phyloP scores from a whole-genome alignment of 2,888 invertebrate genomes.

The Conchocele bisecta region DNA sequence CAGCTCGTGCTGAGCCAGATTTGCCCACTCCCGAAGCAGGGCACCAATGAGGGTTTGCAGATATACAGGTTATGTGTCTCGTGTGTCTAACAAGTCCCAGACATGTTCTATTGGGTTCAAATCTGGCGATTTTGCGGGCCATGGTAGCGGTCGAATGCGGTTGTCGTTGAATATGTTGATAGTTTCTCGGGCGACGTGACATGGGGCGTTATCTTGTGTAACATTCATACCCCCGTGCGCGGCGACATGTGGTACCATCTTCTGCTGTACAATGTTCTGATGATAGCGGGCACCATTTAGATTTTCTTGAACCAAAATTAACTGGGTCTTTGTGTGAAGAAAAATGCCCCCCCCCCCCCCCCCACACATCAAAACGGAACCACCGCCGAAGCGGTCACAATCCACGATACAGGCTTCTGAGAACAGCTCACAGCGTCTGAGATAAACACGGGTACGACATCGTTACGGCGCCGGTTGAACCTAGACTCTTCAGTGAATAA shows the following conservation, averaged over 20 bases:
- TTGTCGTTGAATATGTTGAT: background rate
- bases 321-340: slow-evolving; percentile 13
- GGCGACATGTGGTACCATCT: slow-evolving; percentile 1
- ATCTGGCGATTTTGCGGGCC: slow-evolving; percentile 23
- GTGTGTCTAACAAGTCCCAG: slow-evolving; percentile 23
- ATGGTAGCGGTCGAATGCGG: slow-evolving; percentile 17
- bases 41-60: too few relatives aligned
- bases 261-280: slow-evolving; percentile 6
- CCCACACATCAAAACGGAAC: slow-evolving; percentile 27
- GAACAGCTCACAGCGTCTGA: slow-evolving; percentile 23
- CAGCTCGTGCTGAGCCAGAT: too few relatives aligned
- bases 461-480: background rate
- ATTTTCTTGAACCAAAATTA: slow-evolving; percentile 8
- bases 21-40: too few relatives aligned
- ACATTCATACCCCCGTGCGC: slow-evolving; percentile 18
- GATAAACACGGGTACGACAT: slow-evolving; percentile 17
- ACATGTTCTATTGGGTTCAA: slow-evolving; percentile 30
- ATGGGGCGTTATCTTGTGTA: slow-evolving; percentile 28
- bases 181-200: slow-evolving; percentile 27
- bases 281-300: slow-evolving; percentile 17
- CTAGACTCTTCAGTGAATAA: slow-evolving; percentile 32
- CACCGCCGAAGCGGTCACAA: slow-evolving; percentile 27
- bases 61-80: too few relatives aligned
- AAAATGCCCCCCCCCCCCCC: slow-evolving; percentile 33
- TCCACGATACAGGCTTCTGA: slow-evolving; percentile 18